These are phyloP conservation scores for Ylistrum balloti DNA, from an alignment of 1,140 invertebrate species.

Conservation along the genomic window DNA sequence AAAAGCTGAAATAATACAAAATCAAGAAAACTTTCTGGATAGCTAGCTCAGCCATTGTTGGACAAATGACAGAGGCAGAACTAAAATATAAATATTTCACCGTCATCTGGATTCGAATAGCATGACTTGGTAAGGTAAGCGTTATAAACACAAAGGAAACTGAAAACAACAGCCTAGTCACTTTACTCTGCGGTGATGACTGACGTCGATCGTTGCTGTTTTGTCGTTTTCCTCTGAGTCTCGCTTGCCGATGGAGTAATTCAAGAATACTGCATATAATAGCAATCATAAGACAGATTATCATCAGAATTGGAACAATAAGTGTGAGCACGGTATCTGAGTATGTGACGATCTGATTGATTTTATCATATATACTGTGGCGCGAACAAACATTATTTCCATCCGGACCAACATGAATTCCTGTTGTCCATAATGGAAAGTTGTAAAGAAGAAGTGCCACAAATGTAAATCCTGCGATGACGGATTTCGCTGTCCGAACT, in stretches of 20 bases:
- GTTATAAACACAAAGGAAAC: slow-evolving; percentile 91
- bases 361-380: slow-evolving; percentile 54
- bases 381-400: not conserved
- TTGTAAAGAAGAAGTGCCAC: slow-evolving; percentile 71
- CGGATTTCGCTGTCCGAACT: slow-evolving; percentile 66
- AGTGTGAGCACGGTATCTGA: slow-evolving; percentile 85
- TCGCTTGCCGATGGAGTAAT: slow-evolving; percentile 45
- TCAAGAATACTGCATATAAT: slow-evolving; percentile 47
- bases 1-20: slow-evolving; percentile 91
- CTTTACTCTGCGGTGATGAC: slow-evolving; percentile 85
- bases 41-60: slow-evolving; percentile 64
- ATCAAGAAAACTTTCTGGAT: slow-evolving; percentile 85
- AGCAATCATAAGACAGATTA: slow-evolving; percentile 52
- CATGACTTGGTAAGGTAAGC: slow-evolving; percentile 88
- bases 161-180: slow-evolving; percentile 91
- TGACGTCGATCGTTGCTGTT: not conserved
- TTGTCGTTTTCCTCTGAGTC: slow-evolving; percentile 45
- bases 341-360: slow-evolving; percentile 84
- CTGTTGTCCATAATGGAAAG: slow-evolving; percentile 74
- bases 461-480: slow-evolving; percentile 64
- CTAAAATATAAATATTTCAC: slow-evolving; percentile 60
- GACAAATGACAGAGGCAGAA: not conserved
- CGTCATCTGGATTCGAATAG: slow-evolving; percentile 77
- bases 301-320: slow-evolving; percentile 84
- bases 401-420: slow-evolving; percentile 27